A percentile compares a stretch with the other conserved stretches of the same genome.
Conservation (phyloP, 2,888 invertebrate species). For the Nymphalis polychloros region DNA sequence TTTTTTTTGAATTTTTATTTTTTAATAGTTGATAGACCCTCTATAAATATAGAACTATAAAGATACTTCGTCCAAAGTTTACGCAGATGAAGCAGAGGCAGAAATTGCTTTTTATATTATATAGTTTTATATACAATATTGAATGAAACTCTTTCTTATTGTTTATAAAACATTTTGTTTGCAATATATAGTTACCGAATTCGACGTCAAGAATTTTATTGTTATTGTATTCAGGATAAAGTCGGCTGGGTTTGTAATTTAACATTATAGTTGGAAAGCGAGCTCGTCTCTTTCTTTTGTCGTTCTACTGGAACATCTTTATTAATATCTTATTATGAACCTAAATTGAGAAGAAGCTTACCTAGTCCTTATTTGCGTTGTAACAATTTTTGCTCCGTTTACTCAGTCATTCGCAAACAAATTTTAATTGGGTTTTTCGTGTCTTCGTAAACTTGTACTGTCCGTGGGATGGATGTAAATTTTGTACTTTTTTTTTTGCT, state of each 20-base stretch:
- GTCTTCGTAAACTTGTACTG: slow-evolving; percentile 67
- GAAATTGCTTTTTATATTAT: too few relatives aligned
- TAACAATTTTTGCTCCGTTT: slow-evolving; percentile 69
- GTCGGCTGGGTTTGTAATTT: slow-evolving; percentile 59
- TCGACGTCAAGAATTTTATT: slow-evolving; percentile 40
- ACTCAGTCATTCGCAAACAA: slow-evolving; percentile 73
- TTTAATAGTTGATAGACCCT: too few relatives aligned
- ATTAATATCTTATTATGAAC: slow-evolving; percentile 76
- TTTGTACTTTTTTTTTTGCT: slow-evolving; percentile 44
- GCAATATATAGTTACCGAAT: slow-evolving; percentile 35
- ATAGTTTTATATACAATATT: not conserved
- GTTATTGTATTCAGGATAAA: slow-evolving; percentile 41
- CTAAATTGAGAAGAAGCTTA: slow-evolving; percentile 74
- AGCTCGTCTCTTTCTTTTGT: slow-evolving; percentile 59
- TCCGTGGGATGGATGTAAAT: slow-evolving; percentile 56
- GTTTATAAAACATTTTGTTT: slow-evolving; percentile 21
- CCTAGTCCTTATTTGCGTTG: slow-evolving; percentile 72
- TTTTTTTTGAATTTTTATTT: too few relatives aligned
- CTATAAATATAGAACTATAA: too few relatives aligned
- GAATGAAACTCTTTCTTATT: slow-evolving; percentile 23
- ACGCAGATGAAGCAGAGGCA: not conserved
- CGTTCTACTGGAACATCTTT: slow-evolving; percentile 64
- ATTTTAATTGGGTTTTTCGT: slow-evolving; percentile 77
- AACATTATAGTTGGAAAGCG: slow-evolving; percentile 59
- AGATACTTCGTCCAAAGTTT: not conserved